Base-by-base conservation (phyloP, 2,113 vertebrate genomes). In the Callopanchax toddi region DNA sequence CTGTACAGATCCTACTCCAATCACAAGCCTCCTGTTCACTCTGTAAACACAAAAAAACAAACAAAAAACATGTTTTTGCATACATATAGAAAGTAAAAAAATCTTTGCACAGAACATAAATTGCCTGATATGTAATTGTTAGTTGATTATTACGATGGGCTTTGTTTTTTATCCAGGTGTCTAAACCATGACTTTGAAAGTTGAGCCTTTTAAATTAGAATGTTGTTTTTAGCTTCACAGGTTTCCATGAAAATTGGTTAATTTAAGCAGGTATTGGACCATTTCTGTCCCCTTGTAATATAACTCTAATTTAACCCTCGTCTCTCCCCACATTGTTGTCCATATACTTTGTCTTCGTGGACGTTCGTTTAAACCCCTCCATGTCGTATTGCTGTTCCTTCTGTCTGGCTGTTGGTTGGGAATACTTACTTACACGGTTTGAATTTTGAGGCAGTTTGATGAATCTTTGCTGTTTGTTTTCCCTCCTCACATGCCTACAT, bases 181-280 rank as follows among this genome's bases (percentile, higher is more conserved):
- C 43, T 77, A 56, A 71, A 58, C 74, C 39, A 53, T 64, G 75
- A 86, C 83, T 81, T 60, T 39, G 58, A 75, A 70, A 74, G 77
- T 72, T 67, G 56, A 81, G 76, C 83, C 80, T 91, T 89, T 80
- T 53, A 80, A 87, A 91, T 62, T 81, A 73, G 76, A 85, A 85
- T 71, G 83, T 83, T 75, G 37, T 87, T 86, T 80, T 79, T 76
- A 78, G 55, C 6, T 60, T 15, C 37, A 70, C 21, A 48, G 50
- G 48, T 76, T 77, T 67, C 75, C 76, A 61, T 10, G 45, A 46
- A 22, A 78, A 74, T 86, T 89, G 83, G 84, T 89, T 68, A 89
- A 80, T 51, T 36, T 86, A 83, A 91, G 88, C 85, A 77, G 80
- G 71, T 88, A 83, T 91, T 85, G 93, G 93, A 94, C 93, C 92